Evolutionary conservation across 1,140 invertebrate genomes (phyloP), one percentile per base, ranked within the genome.

Genomic region (Nomia melanderi): DNA sequence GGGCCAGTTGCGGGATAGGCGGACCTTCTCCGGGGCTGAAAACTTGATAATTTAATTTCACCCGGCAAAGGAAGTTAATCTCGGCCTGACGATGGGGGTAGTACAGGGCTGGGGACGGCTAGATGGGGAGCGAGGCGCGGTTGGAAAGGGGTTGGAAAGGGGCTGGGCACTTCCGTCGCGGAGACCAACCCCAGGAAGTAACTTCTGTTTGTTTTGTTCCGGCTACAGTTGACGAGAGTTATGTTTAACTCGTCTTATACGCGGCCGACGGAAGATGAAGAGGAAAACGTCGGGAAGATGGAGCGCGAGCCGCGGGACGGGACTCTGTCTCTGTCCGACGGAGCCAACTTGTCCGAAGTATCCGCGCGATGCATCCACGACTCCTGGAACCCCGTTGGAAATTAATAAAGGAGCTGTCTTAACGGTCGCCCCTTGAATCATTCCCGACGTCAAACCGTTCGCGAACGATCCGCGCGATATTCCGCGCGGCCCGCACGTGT

Each of bases 31-130:
- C 54, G 62, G 29, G 65, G 20, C 62, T 72, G 77, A 74, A 86
- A 87, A 86, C 77, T 87, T 86, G 76, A 78, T 86, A 87, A 86
- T 87, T 87, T 79, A 76, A 86, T 87, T 87, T 87, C 72, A n/a
- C 72, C 33, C 62, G 53, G 85, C 77, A 83, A 84, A 84, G 77
- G 81, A 86, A 86, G 84, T 83, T 86, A 83, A 86, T 86, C 78
- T 78, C 65, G 54, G 64, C 66, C 57, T 65, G 70, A 73, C 54
- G 81, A 80, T 64, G 63, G 82, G 81, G 41, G 39, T 12, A 12
- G 12, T 3, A n/a, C n/a, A n/a, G n/a, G n/a, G n/a, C n/a, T n/a
- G n/a, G n/a, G n/a, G n/a, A n/a, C n/a, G n/a, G n/a, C n/a, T n/a
- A n/a, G n/a, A n/a, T n/a, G n/a, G n/a, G n/a, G n/a, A n/a, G n/a